Base-by-base conservation (phyloP, 1,140 invertebrate species). In the Leptinotarsa defecta region DNA sequence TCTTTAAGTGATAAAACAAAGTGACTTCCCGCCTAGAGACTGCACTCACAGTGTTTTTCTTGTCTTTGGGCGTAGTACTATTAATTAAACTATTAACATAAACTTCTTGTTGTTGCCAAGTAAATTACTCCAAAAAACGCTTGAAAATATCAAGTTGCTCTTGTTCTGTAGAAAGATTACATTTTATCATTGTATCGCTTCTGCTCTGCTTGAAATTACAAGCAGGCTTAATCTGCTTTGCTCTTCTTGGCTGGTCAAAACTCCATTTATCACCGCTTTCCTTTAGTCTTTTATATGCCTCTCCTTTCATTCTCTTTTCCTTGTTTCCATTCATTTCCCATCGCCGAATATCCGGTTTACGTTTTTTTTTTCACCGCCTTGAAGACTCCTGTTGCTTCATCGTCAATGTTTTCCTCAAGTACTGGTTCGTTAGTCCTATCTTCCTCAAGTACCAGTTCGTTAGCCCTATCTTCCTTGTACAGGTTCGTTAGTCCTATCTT, bases 181-280 rank as follows among this genome's bases (percentile, higher is more conserved):
- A n/a, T 17, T 11, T n/a, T 11, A n/a, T 62, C 4, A 5, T n/a
- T 20, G 17, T 17, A 17, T 17, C 19, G 4, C 19, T 62, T 17
- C 15, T 17, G 19, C 15, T 62, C 4, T 62, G 4, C 19, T 62
- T 62, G 19, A 43, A 69, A 17, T 43, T 43, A 69, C 68, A 69
- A 27, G 8, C n/a, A 34, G 15, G 8, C 20, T n/a, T n/a, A n/a
- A n/a, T n/a, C n/a, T 69, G 11, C 17, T n/a, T 19, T n/a, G 43
- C 13, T 20, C 19, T 17, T 69, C 19, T 69, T n/a, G 24, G n/a
- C n/a, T 43, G 17, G n/a, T 69, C 68, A n/a, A 69, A 22, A 13
- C 3, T 20, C 43, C 27, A 43, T 48, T 69, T 69, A 6, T 69
- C 68, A 19, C 17, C 13, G 13, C 48, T 69, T 69, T 69, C 48